Evolutionary conservation across 2,797 vertebrate species (phyloP), one percentile per base, ranked within the genome.

Genomic region (Schizopygopsis pylzovi): DNA sequence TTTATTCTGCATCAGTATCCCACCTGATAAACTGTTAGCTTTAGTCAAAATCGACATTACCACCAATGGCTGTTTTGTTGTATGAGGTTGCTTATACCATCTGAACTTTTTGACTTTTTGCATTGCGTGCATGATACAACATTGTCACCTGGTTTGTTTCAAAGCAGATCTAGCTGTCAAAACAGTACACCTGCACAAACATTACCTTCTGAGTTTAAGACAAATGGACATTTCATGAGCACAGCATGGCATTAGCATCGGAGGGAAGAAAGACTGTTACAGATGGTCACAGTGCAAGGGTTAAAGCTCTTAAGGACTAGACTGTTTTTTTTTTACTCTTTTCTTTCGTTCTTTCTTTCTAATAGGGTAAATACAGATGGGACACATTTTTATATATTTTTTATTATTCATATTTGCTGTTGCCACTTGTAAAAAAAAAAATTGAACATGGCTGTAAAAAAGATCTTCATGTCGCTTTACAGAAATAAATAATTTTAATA

Each of bases 181-280:
- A 52, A 76, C 25, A 37, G 47, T 28, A 76, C 72, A 52, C 72
- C 72, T 25, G 1, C n/a, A 18, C n/a, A 37, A 52, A 76, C 47
- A 76, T 76, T 6, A 33, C 28, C 47, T 33, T 75, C 72, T 52
- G 16, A 33, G 72, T 75, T 75, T 20, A 75, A 75, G 72, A 52
- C 15, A 75, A 75, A 52, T 16, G 45, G 18, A 33, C 9, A 52
- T 52, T 49, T 75, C 25, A 28, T 28, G 8, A 33, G 45, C 1
- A 1, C 25, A 33, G 72, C 8, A 52, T 33, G 45, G 25, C 45
- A 75, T 52, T 49, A 52, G 9, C 47, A 52, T 75, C 9, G 0
- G 15, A 75, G 8, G 45, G 20, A 52, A 18, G 22, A 16, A 49
- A 75, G 16, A 47, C 1, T 76, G 47, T 37, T 76, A 28, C 72